These are phyloP conservation scores for Onychomys leucogaster DNA, from an alignment of 2,797 vertebrate genomes.

Conservation along the genomic window DNA sequence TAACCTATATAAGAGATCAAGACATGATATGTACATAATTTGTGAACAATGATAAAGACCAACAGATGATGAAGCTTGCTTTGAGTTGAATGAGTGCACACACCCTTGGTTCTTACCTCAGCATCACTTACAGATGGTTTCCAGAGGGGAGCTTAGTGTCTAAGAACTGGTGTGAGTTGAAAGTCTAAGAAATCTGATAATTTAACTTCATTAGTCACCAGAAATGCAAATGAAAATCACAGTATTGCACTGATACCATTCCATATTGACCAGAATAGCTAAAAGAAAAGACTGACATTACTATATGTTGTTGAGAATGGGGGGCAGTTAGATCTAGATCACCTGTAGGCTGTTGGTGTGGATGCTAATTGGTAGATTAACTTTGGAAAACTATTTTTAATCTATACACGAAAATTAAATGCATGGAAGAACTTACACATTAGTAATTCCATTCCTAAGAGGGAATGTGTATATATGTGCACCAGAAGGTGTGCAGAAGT, in stretches of 20 bases:
- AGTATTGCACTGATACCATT: not conserved
- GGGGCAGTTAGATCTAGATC: not conserved
- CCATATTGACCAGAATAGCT: not conserved
- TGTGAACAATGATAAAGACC: not conserved
- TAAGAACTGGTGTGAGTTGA: not conserved
- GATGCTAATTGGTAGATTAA: not conserved
- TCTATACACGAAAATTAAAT: not conserved
- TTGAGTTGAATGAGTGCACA: not conserved
- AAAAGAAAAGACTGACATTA: not conserved
- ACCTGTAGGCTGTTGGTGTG: not conserved
- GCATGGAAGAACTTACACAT: not conserved
- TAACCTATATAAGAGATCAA: not conserved
- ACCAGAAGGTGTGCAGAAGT: not conserved
- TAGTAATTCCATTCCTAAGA: not conserved
- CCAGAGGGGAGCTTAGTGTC: not conserved
- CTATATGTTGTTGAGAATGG: not conserved
- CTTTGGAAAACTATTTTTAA: not conserved
- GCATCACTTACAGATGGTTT: not conserved
- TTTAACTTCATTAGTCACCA: not conserved
- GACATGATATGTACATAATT: not conserved
- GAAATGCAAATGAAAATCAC: not conserved
- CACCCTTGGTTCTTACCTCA: not conserved
- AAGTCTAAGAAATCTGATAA: not conserved
- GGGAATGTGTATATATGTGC: not conserved
- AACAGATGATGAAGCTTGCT: not conserved